Evolutionary conservation across 2,797 vertebrate species (phyloP).

Genomic region (Myotis vivesi): DNA sequence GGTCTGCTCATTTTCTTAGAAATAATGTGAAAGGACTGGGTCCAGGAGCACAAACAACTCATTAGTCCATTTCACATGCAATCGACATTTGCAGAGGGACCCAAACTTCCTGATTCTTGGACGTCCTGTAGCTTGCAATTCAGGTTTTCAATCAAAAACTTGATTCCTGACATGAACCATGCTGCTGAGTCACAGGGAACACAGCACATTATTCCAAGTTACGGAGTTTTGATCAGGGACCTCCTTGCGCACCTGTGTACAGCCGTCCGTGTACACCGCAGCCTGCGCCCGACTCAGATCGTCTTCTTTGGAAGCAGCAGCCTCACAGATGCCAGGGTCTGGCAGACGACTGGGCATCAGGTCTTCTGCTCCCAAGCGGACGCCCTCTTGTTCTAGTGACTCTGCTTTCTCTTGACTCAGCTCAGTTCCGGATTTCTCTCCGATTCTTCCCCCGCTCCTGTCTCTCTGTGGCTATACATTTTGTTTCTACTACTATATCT

Average conservation of each 20-base stretch:
- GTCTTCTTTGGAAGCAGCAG: background rate
- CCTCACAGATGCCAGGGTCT: background rate
- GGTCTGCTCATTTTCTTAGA: background rate
- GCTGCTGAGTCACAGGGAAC: background rate
- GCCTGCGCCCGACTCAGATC: background rate
- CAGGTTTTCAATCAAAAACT: background rate
- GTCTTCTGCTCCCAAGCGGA: background rate
- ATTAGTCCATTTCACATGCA: background rate
- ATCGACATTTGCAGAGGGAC: background rate
- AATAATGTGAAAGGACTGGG: background rate
- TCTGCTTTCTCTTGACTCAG: background rate
- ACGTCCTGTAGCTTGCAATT: background rate
- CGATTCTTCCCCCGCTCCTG: background rate
- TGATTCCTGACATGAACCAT: background rate
- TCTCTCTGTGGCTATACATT: background rate
- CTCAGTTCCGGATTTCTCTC: background rate
- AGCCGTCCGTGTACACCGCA: fast-evolving
- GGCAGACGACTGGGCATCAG: background rate
- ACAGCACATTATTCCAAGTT: background rate
- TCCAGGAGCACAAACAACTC: background rate
- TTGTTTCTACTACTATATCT: background rate
- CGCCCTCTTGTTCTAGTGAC: background rate
- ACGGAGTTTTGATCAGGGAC: background rate
- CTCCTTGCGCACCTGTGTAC: background rate
- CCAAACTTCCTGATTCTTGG: background rate